These are phyloP conservation scores for Phalloptychus januarius DNA, from an alignment of 2,797 vertebrate genomes.

Conservation along the genomic window DNA sequence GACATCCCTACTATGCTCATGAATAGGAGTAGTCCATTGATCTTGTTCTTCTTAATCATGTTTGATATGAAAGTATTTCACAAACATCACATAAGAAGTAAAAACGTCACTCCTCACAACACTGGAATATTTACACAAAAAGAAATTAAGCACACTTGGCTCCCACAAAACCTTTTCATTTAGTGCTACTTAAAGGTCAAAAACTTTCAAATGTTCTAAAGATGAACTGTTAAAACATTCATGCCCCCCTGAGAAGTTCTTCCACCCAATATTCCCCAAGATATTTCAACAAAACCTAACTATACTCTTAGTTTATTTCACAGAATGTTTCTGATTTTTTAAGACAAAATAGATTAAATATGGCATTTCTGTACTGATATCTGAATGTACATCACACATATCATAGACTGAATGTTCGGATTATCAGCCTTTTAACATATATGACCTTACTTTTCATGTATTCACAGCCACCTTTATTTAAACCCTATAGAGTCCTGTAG, in stretches of 20 bases:
- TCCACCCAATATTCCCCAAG: not conserved
- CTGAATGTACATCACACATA: not conserved
- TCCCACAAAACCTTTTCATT: not conserved
- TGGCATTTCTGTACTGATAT: not conserved
- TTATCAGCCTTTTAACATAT: not conserved
- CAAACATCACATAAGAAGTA: not conserved
- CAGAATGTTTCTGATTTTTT: not conserved
- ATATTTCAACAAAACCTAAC: not conserved
- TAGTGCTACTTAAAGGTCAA: not conserved
- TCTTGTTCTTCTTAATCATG: not conserved
- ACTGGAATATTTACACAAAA: not conserved
- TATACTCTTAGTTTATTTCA: not conserved
- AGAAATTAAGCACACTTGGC: not conserved
- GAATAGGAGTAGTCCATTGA: not conserved
- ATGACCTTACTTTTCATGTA: not conserved
- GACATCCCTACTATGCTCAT: not conserved
- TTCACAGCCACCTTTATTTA: not conserved
- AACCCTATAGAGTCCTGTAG: not conserved
- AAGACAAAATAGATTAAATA: not conserved
- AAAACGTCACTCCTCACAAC: not conserved
- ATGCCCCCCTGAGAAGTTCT: not conserved
- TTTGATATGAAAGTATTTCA: not conserved
- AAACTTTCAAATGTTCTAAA: not conserved
- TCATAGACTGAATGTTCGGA: not conserved
- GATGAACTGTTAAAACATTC: not conserved